Conservation (phyloP, 2,888 invertebrate species). For the Agrochola litura region DNA sequence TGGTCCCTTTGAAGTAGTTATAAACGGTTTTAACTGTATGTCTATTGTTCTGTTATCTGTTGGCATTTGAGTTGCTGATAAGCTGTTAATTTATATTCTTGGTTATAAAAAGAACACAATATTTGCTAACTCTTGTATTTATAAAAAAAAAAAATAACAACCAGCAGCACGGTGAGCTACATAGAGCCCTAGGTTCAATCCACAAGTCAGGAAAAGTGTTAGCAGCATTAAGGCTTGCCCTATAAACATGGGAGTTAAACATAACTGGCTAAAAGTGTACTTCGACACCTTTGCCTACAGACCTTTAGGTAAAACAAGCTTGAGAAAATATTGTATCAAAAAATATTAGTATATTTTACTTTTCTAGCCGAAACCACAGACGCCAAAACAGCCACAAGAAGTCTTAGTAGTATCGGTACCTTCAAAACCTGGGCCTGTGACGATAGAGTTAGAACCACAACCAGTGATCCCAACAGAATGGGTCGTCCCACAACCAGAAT, state of each 20-base stretch:
- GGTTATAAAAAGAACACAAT: no score
- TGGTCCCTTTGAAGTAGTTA: no score
- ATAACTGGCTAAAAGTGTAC: neutral
- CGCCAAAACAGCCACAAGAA: constrained; percentile 21
- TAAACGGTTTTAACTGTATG: no score
- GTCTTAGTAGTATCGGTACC: neutral
- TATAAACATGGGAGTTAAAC: neutral
- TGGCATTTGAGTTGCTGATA: no score
- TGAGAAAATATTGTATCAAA: neutral
- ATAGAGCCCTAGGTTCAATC: neutral
- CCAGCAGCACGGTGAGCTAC: no score
- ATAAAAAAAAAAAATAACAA: no score
- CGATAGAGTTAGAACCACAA: neutral
- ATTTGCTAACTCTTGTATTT: no score
- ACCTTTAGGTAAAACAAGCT: neutral
- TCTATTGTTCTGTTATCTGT: no score
- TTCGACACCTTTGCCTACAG: neutral
- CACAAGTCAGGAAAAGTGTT: neutral
- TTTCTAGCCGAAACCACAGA: constrained; percentile 24
- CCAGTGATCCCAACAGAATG: neutral
- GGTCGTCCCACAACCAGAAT: constrained; percentile 5
- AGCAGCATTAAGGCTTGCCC: neutral
- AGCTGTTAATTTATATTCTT: no score
- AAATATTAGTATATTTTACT: neutral
- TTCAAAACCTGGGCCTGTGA: neutral